phyloP scores from a whole-genome alignment of 92 coral and sea anemone genomes.

The Phymanthus crucifer region DNA sequence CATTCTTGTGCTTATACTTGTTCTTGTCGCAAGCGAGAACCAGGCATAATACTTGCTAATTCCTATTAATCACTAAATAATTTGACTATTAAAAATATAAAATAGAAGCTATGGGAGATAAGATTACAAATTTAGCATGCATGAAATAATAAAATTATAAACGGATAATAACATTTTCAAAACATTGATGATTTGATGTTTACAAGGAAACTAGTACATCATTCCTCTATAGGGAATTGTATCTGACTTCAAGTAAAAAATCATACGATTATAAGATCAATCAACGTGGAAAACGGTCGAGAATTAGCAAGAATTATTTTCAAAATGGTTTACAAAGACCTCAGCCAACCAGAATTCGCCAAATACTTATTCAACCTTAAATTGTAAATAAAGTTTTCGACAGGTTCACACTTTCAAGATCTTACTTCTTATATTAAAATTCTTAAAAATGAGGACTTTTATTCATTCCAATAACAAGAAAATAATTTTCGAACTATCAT shows the following conservation, averaged over 20 bases:
- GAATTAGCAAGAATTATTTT: not conserved
- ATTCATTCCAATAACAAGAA: not conserved
- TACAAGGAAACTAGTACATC: not conserved
- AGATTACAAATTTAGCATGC: too few relatives aligned
- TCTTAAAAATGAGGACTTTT: not conserved
- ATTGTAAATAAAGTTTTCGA: constrained; percentile 29
- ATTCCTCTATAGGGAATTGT: too few relatives aligned
- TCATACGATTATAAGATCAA: not conserved
- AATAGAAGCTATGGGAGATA: too few relatives aligned
- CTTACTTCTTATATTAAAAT: not conserved
- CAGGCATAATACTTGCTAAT: too few relatives aligned
- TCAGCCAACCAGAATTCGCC: constrained; percentile 77
- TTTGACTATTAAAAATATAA: too few relatives aligned
- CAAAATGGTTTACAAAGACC: constrained; percentile 14
- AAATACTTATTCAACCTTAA: constrained; percentile 24
- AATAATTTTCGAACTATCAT: not conserved
- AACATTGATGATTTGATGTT: not conserved
- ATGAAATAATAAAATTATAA: too few relatives aligned
- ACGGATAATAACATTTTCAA: too few relatives aligned
- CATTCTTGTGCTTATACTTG: too few relatives aligned
- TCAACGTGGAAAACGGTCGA: too few relatives aligned
- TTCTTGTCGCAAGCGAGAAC: too few relatives aligned
- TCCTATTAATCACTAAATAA: too few relatives aligned
- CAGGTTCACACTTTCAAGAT: constrained; percentile 8
- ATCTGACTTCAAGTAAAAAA: not conserved